Evolutionary conservation across 2,113 vertebrate genomes (phyloP).

Genomic region (Echinops telfairi): DNA sequence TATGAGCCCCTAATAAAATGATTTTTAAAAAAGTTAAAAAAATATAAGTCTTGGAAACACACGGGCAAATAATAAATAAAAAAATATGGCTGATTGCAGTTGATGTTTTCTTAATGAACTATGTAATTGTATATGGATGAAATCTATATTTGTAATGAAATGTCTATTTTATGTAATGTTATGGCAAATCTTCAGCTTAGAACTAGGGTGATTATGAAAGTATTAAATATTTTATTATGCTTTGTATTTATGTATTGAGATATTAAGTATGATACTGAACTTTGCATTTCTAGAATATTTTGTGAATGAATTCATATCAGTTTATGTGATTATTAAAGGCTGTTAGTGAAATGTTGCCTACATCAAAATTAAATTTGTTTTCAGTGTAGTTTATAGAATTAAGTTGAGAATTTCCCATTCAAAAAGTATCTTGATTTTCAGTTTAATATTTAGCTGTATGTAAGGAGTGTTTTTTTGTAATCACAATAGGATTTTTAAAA

Average conservation of each 20-base stretch:
- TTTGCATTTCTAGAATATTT: background rate
- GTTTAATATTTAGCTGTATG: background rate
- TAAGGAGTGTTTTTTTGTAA: background rate
- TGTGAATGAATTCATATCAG: background rate
- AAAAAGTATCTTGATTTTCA: background rate
- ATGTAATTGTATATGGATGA: background rate
- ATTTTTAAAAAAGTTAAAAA: too few species aligned
- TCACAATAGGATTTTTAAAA: too few species aligned
- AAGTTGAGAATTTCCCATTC: background rate
- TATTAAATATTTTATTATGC: background rate
- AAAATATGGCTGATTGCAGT: background rate
- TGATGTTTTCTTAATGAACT: background rate
- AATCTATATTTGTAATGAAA: background rate
- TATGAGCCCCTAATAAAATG: too few species aligned
- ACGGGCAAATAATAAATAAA: too few species aligned
- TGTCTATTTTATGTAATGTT: background rate
- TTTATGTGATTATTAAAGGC: background rate
- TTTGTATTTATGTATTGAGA: background rate
- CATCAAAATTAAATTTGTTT: background rate
- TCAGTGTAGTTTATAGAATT: background rate
- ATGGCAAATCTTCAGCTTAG: background rate
- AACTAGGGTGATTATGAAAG: background rate
- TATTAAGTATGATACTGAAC: background rate
- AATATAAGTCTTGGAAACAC: too few species aligned
- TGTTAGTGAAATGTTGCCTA: background rate